These are phyloP conservation scores for Omphaloscelis lunosa DNA, from an alignment of 2,888 invertebrate species.

Conservation along the genomic window DNA sequence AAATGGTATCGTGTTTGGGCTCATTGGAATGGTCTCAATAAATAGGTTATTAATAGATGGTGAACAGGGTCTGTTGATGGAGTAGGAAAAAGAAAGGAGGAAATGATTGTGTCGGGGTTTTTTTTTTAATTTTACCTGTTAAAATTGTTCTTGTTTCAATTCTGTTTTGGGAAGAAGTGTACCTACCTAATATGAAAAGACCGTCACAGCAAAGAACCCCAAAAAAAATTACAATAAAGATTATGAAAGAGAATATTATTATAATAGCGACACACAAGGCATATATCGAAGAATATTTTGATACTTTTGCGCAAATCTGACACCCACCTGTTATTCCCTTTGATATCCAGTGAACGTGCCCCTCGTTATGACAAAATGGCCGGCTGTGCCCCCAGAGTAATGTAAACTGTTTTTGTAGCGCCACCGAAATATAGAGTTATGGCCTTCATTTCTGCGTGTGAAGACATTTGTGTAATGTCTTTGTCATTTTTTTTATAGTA, in stretches of 20 bases:
- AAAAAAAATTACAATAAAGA: slow-evolving; percentile 2
- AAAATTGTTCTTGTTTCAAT: no score
- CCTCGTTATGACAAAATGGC: slow-evolving; percentile 48
- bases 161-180: background rate
- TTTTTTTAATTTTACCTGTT: no score
- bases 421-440: slow-evolving; percentile 34
- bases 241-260: slow-evolving; percentile 4
- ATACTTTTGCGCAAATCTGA: slow-evolving; percentile 23
- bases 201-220: background rate
- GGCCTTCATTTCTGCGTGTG: slow-evolving; percentile 28
- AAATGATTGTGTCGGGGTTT: no score
- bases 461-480: slow-evolving; percentile 11
- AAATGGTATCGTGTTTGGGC: no score
- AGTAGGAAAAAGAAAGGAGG: no score
- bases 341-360: slow-evolving; percentile 38
- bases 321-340: slow-evolving; percentile 51
- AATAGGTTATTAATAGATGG: no score
- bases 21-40: no score
- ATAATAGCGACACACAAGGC: slow-evolving; percentile 5
- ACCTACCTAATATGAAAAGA: background rate
- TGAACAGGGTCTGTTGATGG: no score
- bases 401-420: slow-evolving; percentile 46
- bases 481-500: slow-evolving; percentile 3
- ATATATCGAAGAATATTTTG: slow-evolving; percentile 18
- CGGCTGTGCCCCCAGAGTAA: slow-evolving; percentile 42